phyloP scores from a whole-genome alignment of 2,113 vertebrate genomes.

The Etheostoma cragini region DNA sequence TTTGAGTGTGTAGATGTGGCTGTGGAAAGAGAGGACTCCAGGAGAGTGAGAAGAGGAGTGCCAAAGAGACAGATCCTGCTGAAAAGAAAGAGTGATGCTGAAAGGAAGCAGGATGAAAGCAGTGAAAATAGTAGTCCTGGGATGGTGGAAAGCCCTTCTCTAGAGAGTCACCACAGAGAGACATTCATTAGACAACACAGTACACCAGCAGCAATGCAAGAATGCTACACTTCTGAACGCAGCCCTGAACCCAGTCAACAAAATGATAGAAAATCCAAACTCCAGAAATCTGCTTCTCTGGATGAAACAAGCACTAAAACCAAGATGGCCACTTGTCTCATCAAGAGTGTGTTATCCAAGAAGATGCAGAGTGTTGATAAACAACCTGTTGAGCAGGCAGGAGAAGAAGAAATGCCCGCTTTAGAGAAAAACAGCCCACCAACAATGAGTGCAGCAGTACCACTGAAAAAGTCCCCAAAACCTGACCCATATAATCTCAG shows the following conservation, averaged over 20 bases:
- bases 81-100: slow-evolving; percentile 85
- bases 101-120: slow-evolving; percentile 74
- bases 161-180: slow-evolving; percentile 71
- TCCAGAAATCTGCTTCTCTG: slow-evolving; percentile 89
- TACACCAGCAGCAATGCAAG: slow-evolving; percentile 74
- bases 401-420: slow-evolving; percentile 35
- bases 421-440: slow-evolving; percentile 52
- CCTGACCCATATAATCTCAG: slow-evolving; percentile 55
- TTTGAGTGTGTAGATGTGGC: slow-evolving; percentile 92
- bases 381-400: slow-evolving; percentile 73
- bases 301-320: slow-evolving; percentile 85
- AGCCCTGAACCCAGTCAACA: slow-evolving; percentile 53
- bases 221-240: slow-evolving; percentile 44
- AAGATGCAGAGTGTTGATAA: slow-evolving; percentile 87
- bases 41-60: slow-evolving; percentile 88
- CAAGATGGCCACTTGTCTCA: slow-evolving; percentile 89
- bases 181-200: slow-evolving; percentile 81
- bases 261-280: slow-evolving; percentile 68
- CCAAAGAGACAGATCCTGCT: slow-evolving; percentile 96
- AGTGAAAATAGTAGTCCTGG: slow-evolving; percentile 73
- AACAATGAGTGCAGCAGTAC: slow-evolving; percentile 24
- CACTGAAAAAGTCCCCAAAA: slow-evolving; percentile 56
- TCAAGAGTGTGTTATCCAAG: slow-evolving; percentile 91
- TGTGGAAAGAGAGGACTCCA: slow-evolving; percentile 87
- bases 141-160: slow-evolving; percentile 56